Evolutionary conservation across 2,797 vertebrate genomes (phyloP).

Genomic region (Dendrocincla tyrannina): DNA sequence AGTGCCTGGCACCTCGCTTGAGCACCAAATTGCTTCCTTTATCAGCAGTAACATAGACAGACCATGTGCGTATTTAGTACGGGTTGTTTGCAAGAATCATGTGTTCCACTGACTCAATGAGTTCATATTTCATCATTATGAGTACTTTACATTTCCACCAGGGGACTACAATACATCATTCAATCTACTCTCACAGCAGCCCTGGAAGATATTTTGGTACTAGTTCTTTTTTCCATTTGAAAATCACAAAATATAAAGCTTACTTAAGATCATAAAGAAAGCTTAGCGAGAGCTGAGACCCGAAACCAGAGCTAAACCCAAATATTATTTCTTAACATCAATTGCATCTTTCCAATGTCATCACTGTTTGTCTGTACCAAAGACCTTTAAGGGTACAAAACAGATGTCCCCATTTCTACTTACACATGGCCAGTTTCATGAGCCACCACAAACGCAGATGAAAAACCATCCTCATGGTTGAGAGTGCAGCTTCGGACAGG

Average conservation of each 20-base stretch:
- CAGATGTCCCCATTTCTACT: slow-evolving; percentile 71
- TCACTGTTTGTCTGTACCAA: neutral
- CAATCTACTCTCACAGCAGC: neutral
- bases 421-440: slow-evolving; percentile 99
- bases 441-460: slow-evolving; percentile 96
- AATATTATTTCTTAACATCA: neutral
- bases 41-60: neutral
- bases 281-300: neutral
- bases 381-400: neutral
- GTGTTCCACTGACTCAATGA: neutral
- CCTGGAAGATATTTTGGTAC: neutral
- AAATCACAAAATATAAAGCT: neutral
- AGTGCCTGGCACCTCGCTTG: neutral
- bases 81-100: neutral
- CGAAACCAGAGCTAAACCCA: neutral
- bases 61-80: neutral
- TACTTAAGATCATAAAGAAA: neutral
- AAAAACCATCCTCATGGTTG: slow-evolving; percentile 98
- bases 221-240: neutral
- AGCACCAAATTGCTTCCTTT: neutral
- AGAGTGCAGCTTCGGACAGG: slow-evolving; percentile 96
- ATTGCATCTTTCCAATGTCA: neutral
- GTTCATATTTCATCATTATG: neutral
- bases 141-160: neutral
- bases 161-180: neutral